Conservation (phyloP, 2,113 vertebrate genomes). For the Dicerorhinus sumatrensis region DNA sequence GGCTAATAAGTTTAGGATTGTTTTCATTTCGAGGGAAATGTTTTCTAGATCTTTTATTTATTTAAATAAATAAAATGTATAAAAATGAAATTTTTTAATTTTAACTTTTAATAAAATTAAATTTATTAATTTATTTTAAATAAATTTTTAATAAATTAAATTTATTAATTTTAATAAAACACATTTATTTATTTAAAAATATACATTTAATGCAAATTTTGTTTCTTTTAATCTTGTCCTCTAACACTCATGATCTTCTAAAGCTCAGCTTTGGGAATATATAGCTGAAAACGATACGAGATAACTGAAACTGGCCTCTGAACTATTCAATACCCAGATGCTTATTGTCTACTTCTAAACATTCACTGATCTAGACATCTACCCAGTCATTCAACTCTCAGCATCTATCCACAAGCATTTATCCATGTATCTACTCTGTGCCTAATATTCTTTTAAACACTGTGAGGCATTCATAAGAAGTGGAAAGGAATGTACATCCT, state of each 20-base stretch:
- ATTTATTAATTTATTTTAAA: no score
- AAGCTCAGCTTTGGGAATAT: neutral
- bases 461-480: neutral
- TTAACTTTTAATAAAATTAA: no score
- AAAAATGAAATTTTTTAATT: no score
- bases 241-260: neutral
- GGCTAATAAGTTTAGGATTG: neutral
- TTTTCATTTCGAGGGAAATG: neutral
- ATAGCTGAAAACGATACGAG: neutral
- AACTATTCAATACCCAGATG: neutral
- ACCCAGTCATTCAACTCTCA: neutral
- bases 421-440: neutral
- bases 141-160: no score
- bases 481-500: neutral
- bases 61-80: neutral
- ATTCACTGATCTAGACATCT: neutral
- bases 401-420: neutral
- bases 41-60: neutral
- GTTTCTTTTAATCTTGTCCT: conserved; percentile 27
- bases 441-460: neutral
- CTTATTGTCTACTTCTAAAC: neutral
- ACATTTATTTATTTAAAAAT: neutral
- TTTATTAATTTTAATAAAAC: no score
- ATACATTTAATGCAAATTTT: neutral
- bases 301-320: neutral